Conservation (phyloP, 2,888 invertebrate species). For the Pristionchus maxplancki region DNA sequence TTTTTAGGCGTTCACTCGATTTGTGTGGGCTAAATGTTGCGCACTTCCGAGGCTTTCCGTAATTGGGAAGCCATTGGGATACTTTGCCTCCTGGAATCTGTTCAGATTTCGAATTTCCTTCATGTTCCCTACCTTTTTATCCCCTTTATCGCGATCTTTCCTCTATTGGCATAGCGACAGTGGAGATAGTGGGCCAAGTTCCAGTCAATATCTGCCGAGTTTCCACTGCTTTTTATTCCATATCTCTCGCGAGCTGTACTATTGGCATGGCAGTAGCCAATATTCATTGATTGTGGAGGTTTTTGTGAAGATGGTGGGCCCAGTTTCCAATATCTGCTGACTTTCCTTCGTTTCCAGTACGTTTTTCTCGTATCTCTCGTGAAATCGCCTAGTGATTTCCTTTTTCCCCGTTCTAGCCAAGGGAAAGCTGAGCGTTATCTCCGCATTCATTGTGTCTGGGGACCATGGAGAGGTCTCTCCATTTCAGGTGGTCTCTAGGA, state of each 20-base stretch:
- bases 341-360: not conserved
- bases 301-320: no score
- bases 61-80: not conserved
- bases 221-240: no score
- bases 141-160: no score
- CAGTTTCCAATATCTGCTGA: not conserved
- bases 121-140: not conserved
- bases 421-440: not conserved
- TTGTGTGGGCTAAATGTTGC: constrained; percentile 5
- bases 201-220: no score
- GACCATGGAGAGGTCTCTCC: not conserved
- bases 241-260: no score
- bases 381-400: constrained; percentile 6
- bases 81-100: not conserved
- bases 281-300: no score
- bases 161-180: no score
- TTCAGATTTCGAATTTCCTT: not conserved
- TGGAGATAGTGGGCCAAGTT: no score
- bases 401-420: not conserved
- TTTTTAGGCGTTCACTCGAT: not conserved
- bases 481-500: not conserved
- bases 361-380: not conserved
- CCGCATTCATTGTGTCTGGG: not conserved
- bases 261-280: no score
- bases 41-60: not conserved